Percentiles rank a stretch among this genome's conserved stretches.
Conservation (phyloP, 2,113 vertebrate species). For the Solea solea region DNA sequence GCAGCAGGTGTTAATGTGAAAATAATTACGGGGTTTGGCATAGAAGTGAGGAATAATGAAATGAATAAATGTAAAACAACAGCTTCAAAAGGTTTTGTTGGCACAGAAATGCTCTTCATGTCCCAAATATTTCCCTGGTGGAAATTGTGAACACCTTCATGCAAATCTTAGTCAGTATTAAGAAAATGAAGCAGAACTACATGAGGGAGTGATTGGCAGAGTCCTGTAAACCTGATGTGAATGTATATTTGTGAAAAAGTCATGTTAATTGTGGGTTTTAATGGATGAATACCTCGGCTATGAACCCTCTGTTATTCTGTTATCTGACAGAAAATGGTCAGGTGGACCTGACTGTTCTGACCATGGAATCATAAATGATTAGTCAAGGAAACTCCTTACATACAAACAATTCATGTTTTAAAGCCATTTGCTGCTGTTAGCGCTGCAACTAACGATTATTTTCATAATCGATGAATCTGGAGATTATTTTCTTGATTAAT, state of each 20-base stretch:
- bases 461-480: too few relatives aligned
- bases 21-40: conserved; percentile 81
- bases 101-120: conserved; percentile 49
- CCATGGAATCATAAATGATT: not conserved
- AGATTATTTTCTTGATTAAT: too few relatives aligned
- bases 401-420: not conserved
- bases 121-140: conserved; percentile 72
- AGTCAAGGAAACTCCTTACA: too few relatives aligned
- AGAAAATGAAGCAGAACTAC: conserved; percentile 55
- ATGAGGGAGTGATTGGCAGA: conserved; percentile 35
- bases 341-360: not conserved
- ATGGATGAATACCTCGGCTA: not conserved
- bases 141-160: conserved; percentile 62
- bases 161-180: conserved; percentile 61
- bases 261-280: conserved; percentile 18
- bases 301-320: not conserved
- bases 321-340: conserved; percentile 6
- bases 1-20: conserved; percentile 82
- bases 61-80: conserved; percentile 85
- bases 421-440: not conserved
- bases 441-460: too few relatives aligned
- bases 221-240: conserved; percentile 20
- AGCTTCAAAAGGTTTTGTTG: conserved; percentile 76
- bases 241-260: conserved; percentile 15
- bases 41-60: conserved; percentile 79